Evolutionary conservation across 2,113 vertebrate species (phyloP).

Genomic region (Nerophis ophidion): DNA sequence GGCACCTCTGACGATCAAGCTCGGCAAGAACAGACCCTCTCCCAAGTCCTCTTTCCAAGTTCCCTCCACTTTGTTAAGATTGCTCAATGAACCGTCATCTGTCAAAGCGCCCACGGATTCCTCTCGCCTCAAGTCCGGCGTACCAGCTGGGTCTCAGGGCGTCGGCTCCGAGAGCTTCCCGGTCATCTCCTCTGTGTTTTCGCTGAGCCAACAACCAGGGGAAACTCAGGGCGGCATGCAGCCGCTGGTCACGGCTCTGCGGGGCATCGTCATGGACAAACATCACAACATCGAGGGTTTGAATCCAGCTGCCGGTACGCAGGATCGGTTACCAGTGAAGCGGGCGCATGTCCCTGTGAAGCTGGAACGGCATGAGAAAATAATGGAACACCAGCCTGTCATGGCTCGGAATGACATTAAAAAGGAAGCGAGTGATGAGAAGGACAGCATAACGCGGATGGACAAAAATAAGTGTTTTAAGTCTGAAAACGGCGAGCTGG

Average conservation of each 20-base stretch:
- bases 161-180: slow-evolving; percentile 69
- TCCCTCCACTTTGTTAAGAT: slow-evolving; percentile 2
- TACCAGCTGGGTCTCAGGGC: slow-evolving; percentile 23
- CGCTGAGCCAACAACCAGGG: slow-evolving; percentile 78
- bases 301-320: accelerated
- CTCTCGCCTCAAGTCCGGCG: slow-evolving; percentile 16
- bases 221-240: slow-evolving; percentile 66
- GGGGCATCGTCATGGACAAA: slow-evolving; percentile 66
- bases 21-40: slow-evolving; percentile 19
- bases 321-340: background rate
- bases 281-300: slow-evolving; percentile 6
- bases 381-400: background rate
- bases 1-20: slow-evolving; percentile 7
- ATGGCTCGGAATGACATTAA: background rate
- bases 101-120: slow-evolving; percentile 11
- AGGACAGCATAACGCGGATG: background rate
- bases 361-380: slow-evolving; percentile 22
- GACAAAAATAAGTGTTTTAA: background rate
- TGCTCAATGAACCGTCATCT: background rate
- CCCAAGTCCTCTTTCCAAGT: slow-evolving; percentile 11
- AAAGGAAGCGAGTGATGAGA: slow-evolving; percentile 36
- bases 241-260: slow-evolving; percentile 59
- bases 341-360: slow-evolving; percentile 25
- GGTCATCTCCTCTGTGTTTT: slow-evolving; percentile 92
- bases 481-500: background rate